Evolutionary conservation across 2,888 invertebrate genomes (phyloP), one percentile per base, ranked within the genome.

Genomic region (Drosophila mimetica): DNA sequence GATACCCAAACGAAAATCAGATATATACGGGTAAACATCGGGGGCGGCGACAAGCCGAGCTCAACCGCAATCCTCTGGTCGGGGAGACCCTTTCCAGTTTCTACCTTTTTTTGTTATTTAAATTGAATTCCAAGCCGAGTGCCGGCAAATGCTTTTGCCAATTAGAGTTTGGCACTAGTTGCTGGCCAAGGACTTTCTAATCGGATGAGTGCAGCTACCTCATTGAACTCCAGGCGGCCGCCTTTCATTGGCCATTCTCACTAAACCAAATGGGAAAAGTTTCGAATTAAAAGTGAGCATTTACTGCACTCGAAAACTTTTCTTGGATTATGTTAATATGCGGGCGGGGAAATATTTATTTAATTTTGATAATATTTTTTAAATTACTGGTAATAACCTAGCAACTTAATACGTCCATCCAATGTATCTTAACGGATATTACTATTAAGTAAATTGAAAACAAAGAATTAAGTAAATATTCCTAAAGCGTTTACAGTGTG

Each of bases 31-130:
- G 18, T n/a, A 41, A 11, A 8, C 13, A 16, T 14, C 11, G n/a
- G n/a, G n/a, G 1, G 5, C 5, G 22, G 4, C 1, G 22, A 5
- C 4, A 22, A 5, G 22, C n/a, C 16, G 6, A 32, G 34, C 22
- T 4, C 3, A 18, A 34, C 63, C 61, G 34, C 63, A 63, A 60
- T 48, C 41, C 28, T 44, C 50, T 13, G 37, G 25, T 25, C 25
- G 25, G 66, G 55, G 54, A 46, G 57, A 37, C 32, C 37, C 25
- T 37, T 59, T 7, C 47, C 36, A 37, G 37, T 20, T 60, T 44
- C 37, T 60, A 32, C 60, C 41, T 70, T 44, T 70, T 70, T 64
- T 70, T 69, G 69, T 70, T 70, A 53, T 70, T 60, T 60, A 70
- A 70, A 67, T 67, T 70, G 60, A 60, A 60, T 48, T 71, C 70